These are phyloP conservation scores for Ophion ventricosus DNA, from an alignment of 2,888 invertebrate species.

Conservation along the genomic window DNA sequence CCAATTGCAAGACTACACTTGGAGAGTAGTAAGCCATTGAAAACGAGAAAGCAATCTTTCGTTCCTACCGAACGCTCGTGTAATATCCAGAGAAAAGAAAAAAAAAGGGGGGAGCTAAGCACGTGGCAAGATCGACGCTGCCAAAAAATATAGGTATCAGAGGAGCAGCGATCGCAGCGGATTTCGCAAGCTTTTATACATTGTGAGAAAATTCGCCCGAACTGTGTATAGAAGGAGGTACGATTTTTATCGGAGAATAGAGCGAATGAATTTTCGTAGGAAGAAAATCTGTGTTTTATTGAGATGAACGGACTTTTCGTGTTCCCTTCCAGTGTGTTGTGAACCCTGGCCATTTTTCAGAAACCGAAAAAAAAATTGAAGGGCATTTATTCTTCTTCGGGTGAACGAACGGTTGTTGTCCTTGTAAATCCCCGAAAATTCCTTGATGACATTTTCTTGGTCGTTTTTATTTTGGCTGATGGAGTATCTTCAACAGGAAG, in stretches of 20 bases:
- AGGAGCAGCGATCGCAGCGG: conserved; percentile 12
- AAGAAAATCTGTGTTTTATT: conserved; percentile 21
- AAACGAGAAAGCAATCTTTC: conserved; percentile 18
- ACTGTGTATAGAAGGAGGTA: too few relatives aligned
- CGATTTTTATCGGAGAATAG: conserved; percentile 4
- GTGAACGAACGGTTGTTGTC: not conserved
- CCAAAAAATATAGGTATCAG: not conserved
- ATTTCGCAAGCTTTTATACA: conserved; percentile 12
- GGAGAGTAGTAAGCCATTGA: conserved; percentile 6
- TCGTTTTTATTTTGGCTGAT: not conserved
- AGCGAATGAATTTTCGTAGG: conserved; percentile 5
- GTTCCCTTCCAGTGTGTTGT: not conserved
- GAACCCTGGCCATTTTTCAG: not conserved
- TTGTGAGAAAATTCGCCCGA: not conserved
- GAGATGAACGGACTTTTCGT: not conserved
- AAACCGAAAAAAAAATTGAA: not conserved
- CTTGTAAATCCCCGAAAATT: not conserved
- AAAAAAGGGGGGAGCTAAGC: conserved; percentile 24
- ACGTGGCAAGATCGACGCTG: not conserved
- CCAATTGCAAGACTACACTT: conserved; percentile 1
- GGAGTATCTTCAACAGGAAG: not conserved
- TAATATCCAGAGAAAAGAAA: conserved; percentile 7
- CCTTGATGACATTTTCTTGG: not conserved
- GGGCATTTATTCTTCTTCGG: not conserved
- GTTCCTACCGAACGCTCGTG: conserved; percentile 7